A percentile compares a stretch with the other conserved stretches of the same genome.
Conservation (phyloP, 2,797 vertebrate species). For the Notolepis coatsorum region DNA sequence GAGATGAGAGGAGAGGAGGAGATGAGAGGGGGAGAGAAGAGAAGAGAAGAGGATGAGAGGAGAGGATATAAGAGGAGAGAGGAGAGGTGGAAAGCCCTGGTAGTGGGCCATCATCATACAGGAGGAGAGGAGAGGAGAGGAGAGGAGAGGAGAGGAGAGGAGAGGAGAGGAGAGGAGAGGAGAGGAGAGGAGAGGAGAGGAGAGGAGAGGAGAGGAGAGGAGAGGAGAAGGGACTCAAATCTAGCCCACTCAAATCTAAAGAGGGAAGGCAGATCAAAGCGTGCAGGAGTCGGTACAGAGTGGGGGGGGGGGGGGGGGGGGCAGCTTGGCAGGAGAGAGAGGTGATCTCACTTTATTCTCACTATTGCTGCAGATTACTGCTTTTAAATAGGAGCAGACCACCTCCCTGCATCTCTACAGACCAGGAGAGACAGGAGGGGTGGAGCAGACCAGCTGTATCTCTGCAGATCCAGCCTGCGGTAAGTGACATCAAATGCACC, state of each 20-base stretch:
- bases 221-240: no score
- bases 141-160: no score
- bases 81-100: no score
- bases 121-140: background rate
- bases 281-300: background rate
- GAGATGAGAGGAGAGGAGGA: background rate
- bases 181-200: background rate
- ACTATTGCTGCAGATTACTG: conserved; percentile 28
- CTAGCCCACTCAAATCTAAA: no score
- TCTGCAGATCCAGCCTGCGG: no score
- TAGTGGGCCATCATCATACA: no score
- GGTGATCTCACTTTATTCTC: conserved; percentile 36
- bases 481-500: no score
- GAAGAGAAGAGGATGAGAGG: background rate
- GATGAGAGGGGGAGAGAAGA: background rate
- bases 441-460: conserved; percentile 4
- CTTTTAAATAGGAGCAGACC: background rate
- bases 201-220: background rate
- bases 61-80: background rate
- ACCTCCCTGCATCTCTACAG: conserved; percentile 8
- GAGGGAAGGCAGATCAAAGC: no score
- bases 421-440: background rate
- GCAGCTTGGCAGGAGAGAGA: background rate
- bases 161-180: background rate
- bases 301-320: background rate